Evolutionary conservation across 2,113 vertebrate species (phyloP).

Genomic region (Myrmecobius fasciatus): DNA sequence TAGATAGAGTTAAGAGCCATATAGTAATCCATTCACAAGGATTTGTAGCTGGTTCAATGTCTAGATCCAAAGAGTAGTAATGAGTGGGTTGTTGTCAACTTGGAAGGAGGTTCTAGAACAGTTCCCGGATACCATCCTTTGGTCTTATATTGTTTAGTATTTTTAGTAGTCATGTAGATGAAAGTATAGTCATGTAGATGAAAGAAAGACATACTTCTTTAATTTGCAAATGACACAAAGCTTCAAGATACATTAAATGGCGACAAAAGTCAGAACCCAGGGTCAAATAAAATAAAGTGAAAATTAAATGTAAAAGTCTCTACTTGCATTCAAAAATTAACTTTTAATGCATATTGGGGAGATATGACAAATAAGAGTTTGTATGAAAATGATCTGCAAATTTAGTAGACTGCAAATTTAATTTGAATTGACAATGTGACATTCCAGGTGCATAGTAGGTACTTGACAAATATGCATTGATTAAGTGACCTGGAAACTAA

Average conservation of each 20-base stretch:
- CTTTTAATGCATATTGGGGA: background rate
- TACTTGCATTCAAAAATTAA: background rate
- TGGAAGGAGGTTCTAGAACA: background rate
- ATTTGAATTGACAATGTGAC: background rate
- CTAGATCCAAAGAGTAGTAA: background rate
- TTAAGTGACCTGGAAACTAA: background rate
- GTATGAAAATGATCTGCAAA: background rate
- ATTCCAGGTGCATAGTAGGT: background rate
- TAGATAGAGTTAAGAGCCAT: background rate
- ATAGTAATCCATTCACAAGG: background rate
- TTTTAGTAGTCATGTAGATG: background rate
- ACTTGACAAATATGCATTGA: background rate
- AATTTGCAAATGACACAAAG: background rate
- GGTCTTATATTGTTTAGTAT: background rate
- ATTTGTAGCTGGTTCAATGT: background rate
- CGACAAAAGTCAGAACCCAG: background rate
- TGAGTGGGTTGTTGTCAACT: background rate
- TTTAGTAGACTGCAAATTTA: background rate
- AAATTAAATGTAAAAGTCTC: background rate
- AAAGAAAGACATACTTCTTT: background rate
- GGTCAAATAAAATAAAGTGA: background rate
- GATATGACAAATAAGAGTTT: background rate
- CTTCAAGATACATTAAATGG: background rate
- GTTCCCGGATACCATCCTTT: background rate
- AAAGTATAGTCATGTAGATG: background rate